phyloP scores from a whole-genome alignment of 2,797 vertebrate species.

The Chaunax sp. region DNA sequence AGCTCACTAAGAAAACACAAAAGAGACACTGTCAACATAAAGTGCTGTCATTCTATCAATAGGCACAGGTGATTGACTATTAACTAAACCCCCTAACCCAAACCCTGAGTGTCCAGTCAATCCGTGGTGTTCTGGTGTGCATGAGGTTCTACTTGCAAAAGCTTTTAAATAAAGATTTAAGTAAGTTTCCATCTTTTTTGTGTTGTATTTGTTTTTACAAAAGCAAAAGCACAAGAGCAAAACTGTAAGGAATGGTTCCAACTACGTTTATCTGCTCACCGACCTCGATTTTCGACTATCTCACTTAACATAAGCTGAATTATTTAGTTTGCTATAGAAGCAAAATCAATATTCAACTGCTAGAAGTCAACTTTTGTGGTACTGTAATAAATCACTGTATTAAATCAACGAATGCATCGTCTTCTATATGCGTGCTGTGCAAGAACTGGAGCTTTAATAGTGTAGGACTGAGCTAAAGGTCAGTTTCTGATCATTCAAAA shows the following conservation, averaged over 20 bases:
- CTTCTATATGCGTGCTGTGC: no score
- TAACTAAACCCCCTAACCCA: neutral
- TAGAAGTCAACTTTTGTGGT: no score
- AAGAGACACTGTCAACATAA: slow-evolving; percentile 11
- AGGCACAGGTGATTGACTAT: neutral
- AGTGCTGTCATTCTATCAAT: neutral
- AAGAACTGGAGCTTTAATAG: neutral
- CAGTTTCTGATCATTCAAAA: neutral
- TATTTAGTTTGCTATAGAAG: no score
- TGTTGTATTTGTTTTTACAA: neutral
- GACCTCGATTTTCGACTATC: no score
- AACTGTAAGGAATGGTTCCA: neutral
- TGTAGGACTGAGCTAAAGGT: neutral
- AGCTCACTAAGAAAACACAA: slow-evolving; percentile 83
- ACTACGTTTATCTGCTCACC: no score
- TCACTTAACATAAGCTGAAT: no score
- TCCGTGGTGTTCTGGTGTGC: neutral
- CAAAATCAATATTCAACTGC: no score
- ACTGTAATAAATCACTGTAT: no score
- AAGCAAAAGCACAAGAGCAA: neutral
- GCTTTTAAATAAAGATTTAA: no score
- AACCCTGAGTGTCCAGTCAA: neutral
- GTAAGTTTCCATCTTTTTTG: no score
- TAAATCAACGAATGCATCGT: no score
- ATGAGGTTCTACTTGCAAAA: neutral